Evolutionary conservation across 2,888 invertebrate species (phyloP), one percentile per base, ranked within the genome.

Genomic region (Phoenoteleia sp.): DNA sequence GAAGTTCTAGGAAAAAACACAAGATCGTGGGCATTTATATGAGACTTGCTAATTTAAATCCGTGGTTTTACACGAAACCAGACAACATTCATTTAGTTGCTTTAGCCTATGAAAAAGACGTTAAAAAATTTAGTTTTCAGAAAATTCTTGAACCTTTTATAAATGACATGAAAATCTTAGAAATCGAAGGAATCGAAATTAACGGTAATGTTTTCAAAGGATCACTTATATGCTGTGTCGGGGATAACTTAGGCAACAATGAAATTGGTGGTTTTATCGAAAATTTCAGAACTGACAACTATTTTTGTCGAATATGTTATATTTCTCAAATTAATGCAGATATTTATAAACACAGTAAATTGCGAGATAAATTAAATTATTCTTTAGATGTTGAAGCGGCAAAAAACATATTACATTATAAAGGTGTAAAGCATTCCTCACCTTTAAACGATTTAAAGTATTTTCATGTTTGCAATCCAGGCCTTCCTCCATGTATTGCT

Each of bases 361-460:
- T 77, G 11, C 27, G 81, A 72, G 33, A 27, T 6, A 29, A 62
- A 25, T 1, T 36, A 21, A 75, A 25, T 42, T 84, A 75, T 23
- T 15, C 17, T 0, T 62, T 36, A 11, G 80, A 54, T 19, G 21
- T 52, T 58, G 17, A 74, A 66, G 13, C 23, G 36, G 25, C 27
- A 23, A 60, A 67, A 58, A 13, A 23, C 19, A 58, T 54, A 15
- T 27, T 17, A 45, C 79, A 62, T 62, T 29, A 60, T 19, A 47
- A 74, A 77, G 91, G 90, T 13, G 79, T 91, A 3, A 90, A 89
- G 84, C 76, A 25, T 56, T 64, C 88, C 52, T 91, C 90, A 7
- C 33, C 52, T 80, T 86, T 91, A 36, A 91, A 91, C 52, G n/a
- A 80, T n/a, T 66, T 89, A n/a, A 54, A 80, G 25, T 77, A 84